phyloP scores from a whole-genome alignment of 2,797 vertebrate species.

The Macrochelys suwanniensis region DNA sequence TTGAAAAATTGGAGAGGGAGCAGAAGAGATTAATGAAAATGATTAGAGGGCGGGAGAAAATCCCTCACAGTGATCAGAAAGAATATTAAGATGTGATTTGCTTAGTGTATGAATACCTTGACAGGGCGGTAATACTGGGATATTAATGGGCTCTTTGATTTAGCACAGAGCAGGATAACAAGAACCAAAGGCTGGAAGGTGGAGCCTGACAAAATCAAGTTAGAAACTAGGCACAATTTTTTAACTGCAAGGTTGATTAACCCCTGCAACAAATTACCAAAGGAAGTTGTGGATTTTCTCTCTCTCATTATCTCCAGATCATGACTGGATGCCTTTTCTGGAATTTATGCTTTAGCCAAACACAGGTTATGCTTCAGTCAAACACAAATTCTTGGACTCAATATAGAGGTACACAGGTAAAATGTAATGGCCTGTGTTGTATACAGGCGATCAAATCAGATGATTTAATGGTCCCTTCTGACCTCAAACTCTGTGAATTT shows the following conservation, averaged over 20 bases:
- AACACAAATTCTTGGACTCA: too few species aligned
- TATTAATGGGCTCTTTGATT: accelerated
- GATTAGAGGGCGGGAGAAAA: neutral
- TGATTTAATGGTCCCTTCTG: too few species aligned
- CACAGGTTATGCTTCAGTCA: too few species aligned
- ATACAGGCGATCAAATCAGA: too few species aligned
- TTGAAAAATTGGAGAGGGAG: neutral
- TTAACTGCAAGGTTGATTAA: neutral
- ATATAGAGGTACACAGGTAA: too few species aligned
- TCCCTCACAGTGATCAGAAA: neutral
- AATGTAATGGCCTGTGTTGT: too few species aligned
- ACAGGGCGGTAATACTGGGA: neutral
- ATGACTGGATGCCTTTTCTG: neutral
- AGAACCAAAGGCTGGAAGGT: neutral
- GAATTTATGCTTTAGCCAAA: neutral
- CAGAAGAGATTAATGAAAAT: neutral
- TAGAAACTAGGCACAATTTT: neutral
- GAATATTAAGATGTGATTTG: neutral
- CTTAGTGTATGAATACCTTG: neutral
- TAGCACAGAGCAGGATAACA: neutral
- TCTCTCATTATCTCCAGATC: neutral
- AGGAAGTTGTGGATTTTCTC: neutral
- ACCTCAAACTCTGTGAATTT: too few species aligned
- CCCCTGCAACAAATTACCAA: neutral
- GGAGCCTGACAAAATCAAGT: neutral